A percentile compares a stretch with the other conserved stretches of the same genome.
These are phyloP conservation scores for Ophiothrix spiculata DNA, from an alignment of 35 echinoderm and acorn worm genomes.

Conservation along the genomic window DNA sequence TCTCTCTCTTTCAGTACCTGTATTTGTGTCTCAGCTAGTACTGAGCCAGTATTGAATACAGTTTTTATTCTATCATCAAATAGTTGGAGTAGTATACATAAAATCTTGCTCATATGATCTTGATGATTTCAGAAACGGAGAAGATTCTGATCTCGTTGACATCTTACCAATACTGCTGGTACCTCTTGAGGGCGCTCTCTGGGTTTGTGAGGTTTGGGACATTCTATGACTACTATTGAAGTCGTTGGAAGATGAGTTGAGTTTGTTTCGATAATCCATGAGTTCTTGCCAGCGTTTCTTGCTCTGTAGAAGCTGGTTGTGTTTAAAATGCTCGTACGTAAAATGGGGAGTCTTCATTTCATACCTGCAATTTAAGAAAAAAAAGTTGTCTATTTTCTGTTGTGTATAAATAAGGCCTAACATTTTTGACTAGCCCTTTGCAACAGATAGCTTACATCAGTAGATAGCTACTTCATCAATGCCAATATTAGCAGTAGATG, in stretches of 20 bases:
- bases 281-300: constrained; percentile 88
- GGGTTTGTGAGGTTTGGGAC: background rate
- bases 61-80: too few species aligned
- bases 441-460: too few species aligned
- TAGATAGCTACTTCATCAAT: too few species aligned
- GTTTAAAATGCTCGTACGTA: constrained; percentile 79
- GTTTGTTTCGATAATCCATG: constrained; percentile 73
- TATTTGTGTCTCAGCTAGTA: too few species aligned
- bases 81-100: background rate
- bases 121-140: background rate
- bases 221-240: constrained; percentile 13
- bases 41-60: too few species aligned
- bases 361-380: constrained; percentile 77
- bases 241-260: constrained; percentile 55
- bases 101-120: background rate
- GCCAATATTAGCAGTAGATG: too few species aligned
- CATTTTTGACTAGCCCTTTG: too few species aligned
- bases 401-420: too few species aligned
- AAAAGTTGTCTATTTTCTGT: background rate
- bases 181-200: background rate
- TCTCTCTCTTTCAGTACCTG: too few species aligned
- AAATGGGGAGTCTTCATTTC: constrained; percentile 91
- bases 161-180: too few species aligned
- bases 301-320: constrained; percentile 81
- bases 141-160: background rate